Evolutionary conservation across 1,140 invertebrate genomes (phyloP).

Genomic region (Brachionus sp.): DNA sequence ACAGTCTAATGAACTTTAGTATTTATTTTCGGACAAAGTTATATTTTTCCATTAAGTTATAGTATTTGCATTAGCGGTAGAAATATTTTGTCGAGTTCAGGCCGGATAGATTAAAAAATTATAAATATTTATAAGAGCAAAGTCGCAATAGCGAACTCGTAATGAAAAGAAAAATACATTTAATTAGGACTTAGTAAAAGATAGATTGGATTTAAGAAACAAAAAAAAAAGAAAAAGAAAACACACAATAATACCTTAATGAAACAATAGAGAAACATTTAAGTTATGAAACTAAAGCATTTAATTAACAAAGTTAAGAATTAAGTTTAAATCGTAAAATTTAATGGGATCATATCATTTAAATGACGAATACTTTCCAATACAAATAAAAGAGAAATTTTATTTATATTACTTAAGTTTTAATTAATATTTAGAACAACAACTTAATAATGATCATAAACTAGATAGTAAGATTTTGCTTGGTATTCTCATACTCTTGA

Average conservation of each 20-base stretch:
- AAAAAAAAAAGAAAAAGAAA: background rate
- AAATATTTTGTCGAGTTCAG: background rate
- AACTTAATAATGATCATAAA: constrained; percentile 30
- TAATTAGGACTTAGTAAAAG: constrained; percentile 1
- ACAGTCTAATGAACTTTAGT: background rate
- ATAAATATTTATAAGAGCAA: background rate
- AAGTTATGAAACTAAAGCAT: constrained; percentile 37
- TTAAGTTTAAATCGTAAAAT: constrained; percentile 34
- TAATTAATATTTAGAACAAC: constrained; percentile 32
- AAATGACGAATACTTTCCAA: constrained; percentile 24
- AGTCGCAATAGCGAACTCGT: background rate
- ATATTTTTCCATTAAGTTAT: background rate
- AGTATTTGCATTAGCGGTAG: background rate
- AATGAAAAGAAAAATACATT: background rate
- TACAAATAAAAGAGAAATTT: background rate
- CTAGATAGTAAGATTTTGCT: background rate
- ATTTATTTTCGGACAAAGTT: background rate
- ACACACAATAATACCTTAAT: background rate
- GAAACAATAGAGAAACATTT: constrained; percentile 41
- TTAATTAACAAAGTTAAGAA: constrained; percentile 43
- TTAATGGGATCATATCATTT: constrained; percentile 24
- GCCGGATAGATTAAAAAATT: background rate
- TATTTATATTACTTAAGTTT: constrained; percentile 32
- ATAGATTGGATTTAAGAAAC: background rate
- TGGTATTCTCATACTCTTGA: background rate